phyloP scores from a whole-genome alignment of 2,797 vertebrate species.

The Pristis pectinata region DNA sequence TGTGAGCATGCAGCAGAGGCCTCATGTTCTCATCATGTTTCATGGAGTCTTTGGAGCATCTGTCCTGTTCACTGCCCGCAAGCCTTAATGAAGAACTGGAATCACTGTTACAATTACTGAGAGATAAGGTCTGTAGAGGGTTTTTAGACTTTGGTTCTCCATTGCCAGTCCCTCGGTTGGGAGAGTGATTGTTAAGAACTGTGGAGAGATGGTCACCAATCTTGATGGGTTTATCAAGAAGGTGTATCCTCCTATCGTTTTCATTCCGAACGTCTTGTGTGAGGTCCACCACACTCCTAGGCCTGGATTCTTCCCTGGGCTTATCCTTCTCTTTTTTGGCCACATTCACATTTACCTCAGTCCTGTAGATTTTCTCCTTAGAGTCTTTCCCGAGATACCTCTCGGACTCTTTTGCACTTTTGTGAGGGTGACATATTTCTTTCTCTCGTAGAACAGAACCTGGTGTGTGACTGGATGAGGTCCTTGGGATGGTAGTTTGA shows the following conservation, averaged over 20 bases:
- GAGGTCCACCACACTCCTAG: conserved; percentile 78
- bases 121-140: conserved; percentile 53
- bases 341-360: conserved; percentile 57
- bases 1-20: conserved; percentile 50
- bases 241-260: conserved; percentile 55
- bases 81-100: conserved; percentile 53
- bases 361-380: conserved; percentile 60
- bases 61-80: conserved; percentile 54
- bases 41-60: conserved; percentile 53
- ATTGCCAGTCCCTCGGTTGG: conserved; percentile 43
- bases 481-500: conserved; percentile 61
- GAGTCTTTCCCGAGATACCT: conserved; percentile 54
- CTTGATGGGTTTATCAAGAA: conserved; percentile 53
- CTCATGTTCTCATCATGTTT: conserved; percentile 66
- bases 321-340: conserved; percentile 65
- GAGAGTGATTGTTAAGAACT: conserved; percentile 56
- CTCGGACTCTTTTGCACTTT: conserved; percentile 63
- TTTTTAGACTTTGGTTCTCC: conserved; percentile 65
- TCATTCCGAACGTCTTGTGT: conserved; percentile 69
- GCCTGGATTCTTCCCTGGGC: conserved; percentile 65
- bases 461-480: conserved; percentile 56
- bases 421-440: conserved; percentile 61
- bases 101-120: conserved; percentile 56
- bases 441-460: conserved; percentile 62
- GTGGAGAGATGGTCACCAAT: conserved; percentile 54